phyloP scores from a whole-genome alignment of 2,797 vertebrate species.

The Thamnophis elegans region DNA sequence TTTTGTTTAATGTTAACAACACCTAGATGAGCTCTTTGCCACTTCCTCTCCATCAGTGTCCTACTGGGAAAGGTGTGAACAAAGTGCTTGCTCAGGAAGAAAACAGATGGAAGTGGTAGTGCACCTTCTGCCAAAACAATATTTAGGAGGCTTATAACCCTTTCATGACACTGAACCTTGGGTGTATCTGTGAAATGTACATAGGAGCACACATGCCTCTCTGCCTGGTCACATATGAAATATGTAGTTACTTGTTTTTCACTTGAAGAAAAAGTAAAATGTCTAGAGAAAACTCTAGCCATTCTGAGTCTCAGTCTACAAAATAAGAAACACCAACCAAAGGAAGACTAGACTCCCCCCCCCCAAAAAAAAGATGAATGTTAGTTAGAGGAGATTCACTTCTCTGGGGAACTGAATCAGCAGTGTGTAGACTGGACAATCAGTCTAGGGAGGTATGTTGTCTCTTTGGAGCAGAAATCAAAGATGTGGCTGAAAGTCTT shows the following conservation, averaged over 20 bases:
- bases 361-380: no score
- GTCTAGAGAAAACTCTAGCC: neutral
- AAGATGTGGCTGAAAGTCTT: no score
- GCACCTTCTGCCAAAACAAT: neutral
- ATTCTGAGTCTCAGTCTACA: neutral
- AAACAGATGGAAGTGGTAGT: neutral
- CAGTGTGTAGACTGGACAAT: no score
- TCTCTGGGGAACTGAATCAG: no score
- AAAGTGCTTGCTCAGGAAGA: neutral
- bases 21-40: neutral
- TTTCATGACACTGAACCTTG: neutral
- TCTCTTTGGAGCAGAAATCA: no score
- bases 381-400: no score
- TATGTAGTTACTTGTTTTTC: neutral
- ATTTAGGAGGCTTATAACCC: neutral
- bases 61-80: neutral
- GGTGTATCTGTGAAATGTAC: neutral
- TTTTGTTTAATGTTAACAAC: neutral
- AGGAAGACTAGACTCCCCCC: neutral
- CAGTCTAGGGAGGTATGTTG: no score
- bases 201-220: neutral
- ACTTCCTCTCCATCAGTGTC: neutral
- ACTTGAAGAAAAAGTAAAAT: neutral
- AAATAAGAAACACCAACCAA: neutral
- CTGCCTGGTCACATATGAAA: neutral